Conservation (phyloP, 2,113 vertebrate genomes). For the Cranoglanis bouderius region DNA sequence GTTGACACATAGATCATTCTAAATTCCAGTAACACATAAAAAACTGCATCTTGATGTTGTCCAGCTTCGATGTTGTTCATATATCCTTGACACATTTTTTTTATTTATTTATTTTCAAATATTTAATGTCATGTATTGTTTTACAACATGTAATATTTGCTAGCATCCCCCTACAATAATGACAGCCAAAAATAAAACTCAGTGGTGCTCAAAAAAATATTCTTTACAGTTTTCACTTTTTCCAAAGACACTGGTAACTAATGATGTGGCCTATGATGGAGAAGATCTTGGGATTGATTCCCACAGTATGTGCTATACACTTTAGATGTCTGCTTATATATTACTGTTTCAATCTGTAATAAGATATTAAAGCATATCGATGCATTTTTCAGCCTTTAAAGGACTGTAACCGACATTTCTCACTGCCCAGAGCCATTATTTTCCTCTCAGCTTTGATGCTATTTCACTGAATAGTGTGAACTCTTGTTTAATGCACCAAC, state of each 20-base stretch:
- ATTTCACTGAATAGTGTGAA: constrained; percentile 25
- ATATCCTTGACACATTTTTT: not conserved
- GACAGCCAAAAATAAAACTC: not conserved
- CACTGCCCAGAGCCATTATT: not conserved
- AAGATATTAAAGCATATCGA: not conserved
- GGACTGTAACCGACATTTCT: not conserved
- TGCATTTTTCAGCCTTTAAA: not conserved
- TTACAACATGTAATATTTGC: not conserved
- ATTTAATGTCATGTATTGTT: not conserved
- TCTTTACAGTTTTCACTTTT: not conserved
- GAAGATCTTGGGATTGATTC: not conserved
- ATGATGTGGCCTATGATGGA: not conserved
- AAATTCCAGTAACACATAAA: not conserved
- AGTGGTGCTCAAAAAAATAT: not conserved
- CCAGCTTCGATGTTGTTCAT: not conserved
- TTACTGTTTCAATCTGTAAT: not conserved
- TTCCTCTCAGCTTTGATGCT: not conserved
- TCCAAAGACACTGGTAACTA: not conserved
- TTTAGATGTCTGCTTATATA: not conserved
- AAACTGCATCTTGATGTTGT: not conserved
- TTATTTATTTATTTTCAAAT: too few relatives aligned
- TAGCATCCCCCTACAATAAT: not conserved
- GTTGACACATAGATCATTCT: not conserved
- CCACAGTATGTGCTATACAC: not conserved
- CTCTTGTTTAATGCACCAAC: constrained; percentile 3